phyloP scores from a whole-genome alignment of 2,888 invertebrate species.

The Lasioglossum malachurum region DNA sequence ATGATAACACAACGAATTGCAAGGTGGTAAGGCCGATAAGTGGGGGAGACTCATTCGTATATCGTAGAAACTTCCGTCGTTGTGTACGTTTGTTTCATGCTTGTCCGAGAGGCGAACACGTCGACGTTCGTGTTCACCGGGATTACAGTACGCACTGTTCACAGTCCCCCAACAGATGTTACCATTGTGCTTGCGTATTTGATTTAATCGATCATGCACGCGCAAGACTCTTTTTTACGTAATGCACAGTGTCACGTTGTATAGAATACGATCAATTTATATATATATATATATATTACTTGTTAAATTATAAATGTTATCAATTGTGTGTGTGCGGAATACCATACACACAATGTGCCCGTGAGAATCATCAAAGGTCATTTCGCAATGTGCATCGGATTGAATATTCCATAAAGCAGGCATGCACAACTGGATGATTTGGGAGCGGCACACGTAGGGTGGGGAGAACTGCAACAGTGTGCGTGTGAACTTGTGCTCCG shows the following conservation, averaged over 20 bases:
- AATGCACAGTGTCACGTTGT: constrained; percentile 22
- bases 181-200: constrained; percentile 29
- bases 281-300: constrained; percentile 29
- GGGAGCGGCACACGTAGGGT: too few relatives aligned
- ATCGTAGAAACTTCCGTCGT: constrained; percentile 25
- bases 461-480: too few relatives aligned
- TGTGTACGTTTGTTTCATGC: constrained; percentile 9
- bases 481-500: too few relatives aligned
- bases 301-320: constrained; percentile 21
- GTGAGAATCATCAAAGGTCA: not conserved
- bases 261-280: constrained; percentile 6
- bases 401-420: not conserved
- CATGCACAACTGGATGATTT: too few relatives aligned
- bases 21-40: constrained; percentile 52
- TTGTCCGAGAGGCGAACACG: constrained; percentile 22
- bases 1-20: constrained; percentile 67
- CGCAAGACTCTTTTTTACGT: constrained; percentile 32
- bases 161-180: not conserved
- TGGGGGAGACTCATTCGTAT: constrained; percentile 49
- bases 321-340: not conserved
- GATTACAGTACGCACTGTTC: constrained; percentile 5
- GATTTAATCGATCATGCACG: constrained; percentile 21
- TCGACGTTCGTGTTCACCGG: not conserved
- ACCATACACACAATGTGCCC: constrained; percentile 1
- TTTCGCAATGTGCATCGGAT: not conserved